Evolutionary conservation across 2,797 vertebrate species (phyloP).

Genomic region (Sciurus vulgaris): DNA sequence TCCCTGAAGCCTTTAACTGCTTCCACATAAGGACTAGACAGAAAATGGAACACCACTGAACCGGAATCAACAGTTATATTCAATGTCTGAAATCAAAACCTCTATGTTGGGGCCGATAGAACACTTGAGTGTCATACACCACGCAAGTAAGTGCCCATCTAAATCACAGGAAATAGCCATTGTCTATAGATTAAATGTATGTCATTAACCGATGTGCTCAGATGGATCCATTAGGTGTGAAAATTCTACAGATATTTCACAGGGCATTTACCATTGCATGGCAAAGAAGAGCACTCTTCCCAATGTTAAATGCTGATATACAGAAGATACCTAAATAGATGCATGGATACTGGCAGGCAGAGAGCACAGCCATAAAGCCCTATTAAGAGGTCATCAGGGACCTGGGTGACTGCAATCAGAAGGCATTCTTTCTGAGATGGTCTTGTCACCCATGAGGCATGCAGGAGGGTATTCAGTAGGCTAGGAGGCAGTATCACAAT

Average conservation of each 20-base stretch:
- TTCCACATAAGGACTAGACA: constrained; percentile 16
- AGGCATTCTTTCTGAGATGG: not conserved
- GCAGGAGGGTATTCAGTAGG: not conserved
- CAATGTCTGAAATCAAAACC: constrained; percentile 12
- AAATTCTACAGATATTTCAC: constrained; percentile 1
- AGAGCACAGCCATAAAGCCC: not conserved
- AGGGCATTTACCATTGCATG: not conserved
- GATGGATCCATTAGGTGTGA: constrained; percentile 44
- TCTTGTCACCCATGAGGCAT: rapidly evolving
- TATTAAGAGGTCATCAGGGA: not conserved
- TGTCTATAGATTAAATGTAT: not conserved
- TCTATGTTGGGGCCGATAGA: not conserved
- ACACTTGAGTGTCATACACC: not conserved
- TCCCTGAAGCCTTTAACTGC: constrained; percentile 36
- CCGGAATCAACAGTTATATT: constrained; percentile 57
- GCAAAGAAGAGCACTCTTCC: not conserved
- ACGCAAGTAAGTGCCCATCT: not conserved
- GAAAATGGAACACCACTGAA: constrained; percentile 59
- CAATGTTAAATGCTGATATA: not conserved
- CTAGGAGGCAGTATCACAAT: not conserved
- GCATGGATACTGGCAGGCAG: not conserved
- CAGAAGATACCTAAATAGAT: not conserved
- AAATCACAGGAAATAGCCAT: constrained; percentile 43
- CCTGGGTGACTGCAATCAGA: not conserved
- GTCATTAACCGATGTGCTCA: constrained; percentile 27